Evolutionary conservation across 2,888 invertebrate genomes (phyloP), one percentile per base, ranked within the genome.

Genomic region (Dusona sp.): DNA sequence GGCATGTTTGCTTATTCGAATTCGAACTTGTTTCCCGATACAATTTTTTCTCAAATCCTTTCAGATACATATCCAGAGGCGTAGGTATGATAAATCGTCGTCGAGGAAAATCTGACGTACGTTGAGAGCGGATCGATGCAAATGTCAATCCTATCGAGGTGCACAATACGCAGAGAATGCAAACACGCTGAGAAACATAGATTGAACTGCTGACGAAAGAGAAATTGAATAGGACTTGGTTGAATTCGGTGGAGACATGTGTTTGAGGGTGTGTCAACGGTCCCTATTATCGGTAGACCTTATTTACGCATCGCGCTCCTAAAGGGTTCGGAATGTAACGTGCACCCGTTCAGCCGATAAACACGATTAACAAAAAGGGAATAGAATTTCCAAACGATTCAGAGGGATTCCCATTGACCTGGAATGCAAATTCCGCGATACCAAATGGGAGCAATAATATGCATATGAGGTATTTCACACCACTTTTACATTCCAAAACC

Each of bases 231-330:
- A 29, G 16, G 48, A 19, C 19, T 9, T 7, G 25, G 51, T 22
- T 22, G 36, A 22, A 54, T 36, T 54, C 54, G 54, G n/a, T 36
- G 42, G 42, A 54, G 83, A 85, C 81, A 81, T 78, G 85, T 86
- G 89, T 90, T 90, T 87, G 88, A 64, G 78, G 79, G 87, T 87
- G 85, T 89, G 89, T 90, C 89, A 90, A 91, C 88, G 89, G 89
- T 88, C 88, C 89, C 90, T 87, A 90, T 91, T 90, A 91, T 89
- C 82, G 88, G 89, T 87, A 88, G 86, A 88, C 88, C 90, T 89
- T 91, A 89, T 91, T 90, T 90, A 86, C 90, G 45, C 33, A 86
- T 78, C 86, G 87, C 88, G 88, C 87, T 80, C 88, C 82, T 36
- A 54, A 81, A 81, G 80, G 57, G 48, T 42, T 78, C 54, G 68